These are phyloP conservation scores for Eurypyga helias DNA, from an alignment of 2,113 vertebrate species.

Conservation along the genomic window DNA sequence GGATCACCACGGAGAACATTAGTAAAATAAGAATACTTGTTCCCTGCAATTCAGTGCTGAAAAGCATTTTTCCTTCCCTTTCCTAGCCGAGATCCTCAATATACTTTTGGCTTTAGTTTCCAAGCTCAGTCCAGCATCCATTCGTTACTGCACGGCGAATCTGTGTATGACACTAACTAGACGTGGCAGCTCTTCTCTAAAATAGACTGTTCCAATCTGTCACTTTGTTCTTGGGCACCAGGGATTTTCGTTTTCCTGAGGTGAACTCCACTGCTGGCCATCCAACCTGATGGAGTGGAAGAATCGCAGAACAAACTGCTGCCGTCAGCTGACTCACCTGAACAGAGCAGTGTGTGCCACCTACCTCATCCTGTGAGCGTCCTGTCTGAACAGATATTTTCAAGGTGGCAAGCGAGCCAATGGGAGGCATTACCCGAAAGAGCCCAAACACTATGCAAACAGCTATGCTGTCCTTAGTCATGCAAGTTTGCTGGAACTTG, in stretches of 20 bases:
- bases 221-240: conserved; percentile 20
- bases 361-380: not conserved
- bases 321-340: not conserved
- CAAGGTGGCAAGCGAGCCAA: not conserved
- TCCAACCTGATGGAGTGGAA: not conserved
- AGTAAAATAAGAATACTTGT: not conserved
- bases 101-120: conserved; percentile 17
- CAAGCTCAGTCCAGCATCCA: not conserved
- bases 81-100: not conserved
- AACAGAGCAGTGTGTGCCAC: not conserved
- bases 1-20: not conserved
- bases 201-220: conserved; percentile 56
- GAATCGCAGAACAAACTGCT: not conserved
- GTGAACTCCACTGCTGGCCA: conserved; percentile 5
- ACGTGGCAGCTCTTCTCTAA: conserved; percentile 49
- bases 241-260: conserved; percentile 38
- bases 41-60: not conserved
- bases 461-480: not conserved
- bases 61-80: not conserved
- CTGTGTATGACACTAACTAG: conserved; percentile 37
- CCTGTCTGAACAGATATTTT: not conserved
- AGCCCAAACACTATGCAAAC: not conserved
- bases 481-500: not conserved
- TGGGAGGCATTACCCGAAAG: not conserved
- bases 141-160: conserved; percentile 2